A percentile compares a stretch with the other conserved stretches of the same genome.
phyloP scores from a whole-genome alignment of 1,140 invertebrate genomes.

The Lordiphosa clarofinis region DNA sequence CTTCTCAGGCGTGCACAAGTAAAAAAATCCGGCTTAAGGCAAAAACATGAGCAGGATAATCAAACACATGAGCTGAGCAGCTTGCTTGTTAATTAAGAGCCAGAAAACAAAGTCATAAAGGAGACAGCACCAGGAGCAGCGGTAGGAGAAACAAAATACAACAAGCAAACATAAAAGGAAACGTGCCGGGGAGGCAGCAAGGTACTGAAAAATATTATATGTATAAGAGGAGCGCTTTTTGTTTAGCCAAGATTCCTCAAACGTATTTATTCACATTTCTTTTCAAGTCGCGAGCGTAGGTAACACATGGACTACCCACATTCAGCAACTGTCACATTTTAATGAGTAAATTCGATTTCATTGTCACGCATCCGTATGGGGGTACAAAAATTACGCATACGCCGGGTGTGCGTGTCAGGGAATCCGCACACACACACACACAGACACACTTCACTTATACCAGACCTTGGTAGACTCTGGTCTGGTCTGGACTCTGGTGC shows the following conservation, averaged over 20 bases:
- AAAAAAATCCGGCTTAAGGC: conserved; percentile 11
- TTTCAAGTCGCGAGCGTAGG: conserved; percentile 7
- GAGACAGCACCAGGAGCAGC: conserved; percentile 34
- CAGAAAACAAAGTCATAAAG: conserved; percentile 71
- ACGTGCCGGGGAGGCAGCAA: conserved; percentile 17
- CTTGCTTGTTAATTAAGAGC: conserved; percentile 74
- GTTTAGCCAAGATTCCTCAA: conserved; percentile 8
- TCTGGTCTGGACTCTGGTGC: neutral
- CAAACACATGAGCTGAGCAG: conserved; percentile 46
- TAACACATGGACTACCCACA: neutral
- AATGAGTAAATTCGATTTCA: conserved; percentile 76
- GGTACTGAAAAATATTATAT: conserved; percentile 12
- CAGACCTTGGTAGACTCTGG: neutral
- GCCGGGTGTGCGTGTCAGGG: conserved; percentile 67
- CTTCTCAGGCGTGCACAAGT: conserved; percentile 1
- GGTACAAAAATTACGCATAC: conserved; percentile 64
- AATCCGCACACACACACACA: conserved; percentile 21
- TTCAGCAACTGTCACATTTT: conserved; percentile 45
- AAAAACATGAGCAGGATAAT: conserved; percentile 53
- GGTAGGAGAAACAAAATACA: conserved; percentile 23
- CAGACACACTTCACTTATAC: too few relatives aligned
- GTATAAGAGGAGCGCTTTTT: neutral
- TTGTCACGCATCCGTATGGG: conserved; percentile 55
- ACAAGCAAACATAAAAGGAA: conserved; percentile 12
- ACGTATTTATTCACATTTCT: conserved; percentile 20